A percentile compares a stretch with the other conserved stretches of the same genome.
phyloP scores from a whole-genome alignment of 2,888 invertebrate genomes.

The Salticus scenicus region DNA sequence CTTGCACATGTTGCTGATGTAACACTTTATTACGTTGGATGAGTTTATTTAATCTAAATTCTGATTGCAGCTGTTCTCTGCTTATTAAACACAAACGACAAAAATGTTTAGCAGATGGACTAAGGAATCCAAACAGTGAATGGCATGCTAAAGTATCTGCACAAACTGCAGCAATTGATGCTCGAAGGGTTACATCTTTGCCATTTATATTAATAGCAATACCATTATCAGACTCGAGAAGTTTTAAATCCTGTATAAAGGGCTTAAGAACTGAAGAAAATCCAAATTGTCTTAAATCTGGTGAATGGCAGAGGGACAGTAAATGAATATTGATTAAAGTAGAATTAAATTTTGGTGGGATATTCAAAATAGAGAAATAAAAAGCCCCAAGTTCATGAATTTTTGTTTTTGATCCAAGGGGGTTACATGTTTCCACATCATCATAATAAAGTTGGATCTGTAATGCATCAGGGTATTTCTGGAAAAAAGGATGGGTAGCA shows the following conservation, averaged over 20 bases:
- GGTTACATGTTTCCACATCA: background rate
- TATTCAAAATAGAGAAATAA: background rate
- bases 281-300: background rate
- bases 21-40: background rate
- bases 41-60: background rate
- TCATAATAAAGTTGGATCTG: conserved; percentile 1
- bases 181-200: background rate
- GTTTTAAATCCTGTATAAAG: background rate
- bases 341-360: background rate
- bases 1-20: background rate
- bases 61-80: background rate
- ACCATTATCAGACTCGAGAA: background rate
- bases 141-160: background rate
- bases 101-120: background rate
- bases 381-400: background rate
- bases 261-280: background rate
- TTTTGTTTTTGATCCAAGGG: conserved; percentile 11
- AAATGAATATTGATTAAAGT: background rate
- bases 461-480: background rate
- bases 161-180: background rate
- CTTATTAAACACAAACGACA: background rate
- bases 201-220: background rate
- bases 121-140: background rate
- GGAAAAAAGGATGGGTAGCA: background rate
- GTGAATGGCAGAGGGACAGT: background rate